phyloP scores from a whole-genome alignment of 2,113 vertebrate genomes.

The Pleuronectes platessa region DNA sequence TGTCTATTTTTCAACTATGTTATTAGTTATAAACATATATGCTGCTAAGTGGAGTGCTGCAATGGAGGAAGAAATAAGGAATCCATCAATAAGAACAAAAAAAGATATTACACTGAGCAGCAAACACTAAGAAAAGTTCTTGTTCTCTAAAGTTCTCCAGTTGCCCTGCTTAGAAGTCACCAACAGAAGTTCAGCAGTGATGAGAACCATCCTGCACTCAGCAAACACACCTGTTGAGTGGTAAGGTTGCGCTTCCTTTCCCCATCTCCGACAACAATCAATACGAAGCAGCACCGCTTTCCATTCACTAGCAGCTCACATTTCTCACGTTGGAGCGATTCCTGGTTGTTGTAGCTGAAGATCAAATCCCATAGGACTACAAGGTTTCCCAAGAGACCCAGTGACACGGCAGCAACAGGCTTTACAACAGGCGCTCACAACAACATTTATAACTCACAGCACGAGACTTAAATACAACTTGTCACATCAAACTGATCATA shows the following conservation, averaged over 20 bases:
- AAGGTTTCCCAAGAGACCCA: constrained; percentile 32
- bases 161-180: constrained; percentile 1
- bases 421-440: not conserved
- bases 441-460: constrained; percentile 25
- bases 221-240: not conserved
- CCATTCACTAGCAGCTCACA: constrained; percentile 28
- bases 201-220: not conserved
- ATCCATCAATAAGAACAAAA: no score
- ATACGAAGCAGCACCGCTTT: constrained; percentile 2
- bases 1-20: no score
- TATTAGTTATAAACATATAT: no score
- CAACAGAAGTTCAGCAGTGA: not conserved
- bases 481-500: not conserved
- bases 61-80: no score
- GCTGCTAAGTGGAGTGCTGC: no score
- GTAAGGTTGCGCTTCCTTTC: not conserved
- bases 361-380: constrained; percentile 13
- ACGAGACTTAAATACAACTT: constrained; percentile 2
- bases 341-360: not conserved
- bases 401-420: constrained; percentile 30
- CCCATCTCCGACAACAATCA: constrained; percentile 19
- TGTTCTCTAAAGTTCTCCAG: not conserved
- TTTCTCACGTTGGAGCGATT: constrained; percentile 10
- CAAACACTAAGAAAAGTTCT: not conserved
- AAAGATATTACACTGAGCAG: not conserved